These are phyloP conservation scores for Furcula furcula DNA, from an alignment of 2,888 invertebrate species.

Conservation along the genomic window DNA sequence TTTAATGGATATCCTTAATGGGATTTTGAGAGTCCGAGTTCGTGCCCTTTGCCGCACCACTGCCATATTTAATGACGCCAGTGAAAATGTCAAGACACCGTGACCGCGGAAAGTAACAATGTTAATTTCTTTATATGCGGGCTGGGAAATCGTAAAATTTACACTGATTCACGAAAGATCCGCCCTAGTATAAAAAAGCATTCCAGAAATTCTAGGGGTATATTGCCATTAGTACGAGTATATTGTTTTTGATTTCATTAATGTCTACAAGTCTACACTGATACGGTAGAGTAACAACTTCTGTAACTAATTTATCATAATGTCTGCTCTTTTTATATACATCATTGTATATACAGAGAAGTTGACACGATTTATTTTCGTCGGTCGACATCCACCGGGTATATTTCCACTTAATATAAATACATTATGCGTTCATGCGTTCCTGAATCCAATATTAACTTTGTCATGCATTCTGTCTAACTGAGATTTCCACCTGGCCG, in stretches of 20 bases:
- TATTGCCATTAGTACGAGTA: too few species aligned
- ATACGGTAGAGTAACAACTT: not conserved
- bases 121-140: not conserved
- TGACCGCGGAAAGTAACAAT: not conserved
- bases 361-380: constrained; percentile 13
- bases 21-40: constrained; percentile 23
- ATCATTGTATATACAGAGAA: not conserved
- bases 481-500: constrained; percentile 19
- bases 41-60: constrained; percentile 21
- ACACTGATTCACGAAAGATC: not conserved
- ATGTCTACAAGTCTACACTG: not conserved
- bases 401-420: constrained; percentile 24
- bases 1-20: constrained; percentile 30
- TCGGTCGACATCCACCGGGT: constrained; percentile 7
- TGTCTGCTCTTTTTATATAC: not conserved
- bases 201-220: not conserved
- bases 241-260: not conserved
- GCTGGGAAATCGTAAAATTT: not conserved
- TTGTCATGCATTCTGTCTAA: constrained; percentile 17
- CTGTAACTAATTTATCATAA: not conserved
- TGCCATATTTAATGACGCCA: not conserved
- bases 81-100: not conserved
- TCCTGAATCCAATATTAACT: constrained; percentile 7
- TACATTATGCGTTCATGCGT: constrained; percentile 11
- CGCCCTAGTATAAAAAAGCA: not conserved